phyloP scores from a whole-genome alignment of 2,888 invertebrate species.

The Synergus laeviventris region DNA sequence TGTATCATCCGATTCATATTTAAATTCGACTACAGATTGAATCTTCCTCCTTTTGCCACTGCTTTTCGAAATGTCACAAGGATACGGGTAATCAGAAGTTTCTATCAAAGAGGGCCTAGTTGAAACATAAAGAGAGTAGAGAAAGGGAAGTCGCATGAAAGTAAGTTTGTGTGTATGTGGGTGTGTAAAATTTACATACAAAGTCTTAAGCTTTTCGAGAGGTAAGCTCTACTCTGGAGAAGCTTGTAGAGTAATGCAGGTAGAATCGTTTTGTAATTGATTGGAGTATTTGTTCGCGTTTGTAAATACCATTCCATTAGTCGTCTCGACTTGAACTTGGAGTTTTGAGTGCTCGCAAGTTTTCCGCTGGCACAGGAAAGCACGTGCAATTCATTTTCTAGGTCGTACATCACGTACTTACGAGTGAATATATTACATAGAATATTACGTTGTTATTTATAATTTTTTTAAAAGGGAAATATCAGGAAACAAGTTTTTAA shows the following conservation, averaged over 20 bases:
- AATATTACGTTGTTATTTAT: neutral
- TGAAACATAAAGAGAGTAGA: neutral
- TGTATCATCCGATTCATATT: conserved; percentile 54
- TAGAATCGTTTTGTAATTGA: conserved; percentile 70
- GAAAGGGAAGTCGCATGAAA: neutral
- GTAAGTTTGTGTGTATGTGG: neutral
- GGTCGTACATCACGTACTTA: neutral
- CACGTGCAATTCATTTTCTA: neutral
- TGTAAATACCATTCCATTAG: conserved; percentile 70
- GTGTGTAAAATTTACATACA: neutral
- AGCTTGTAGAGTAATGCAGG: neutral
- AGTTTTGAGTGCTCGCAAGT: neutral
- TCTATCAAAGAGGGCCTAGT: conserved; percentile 1
- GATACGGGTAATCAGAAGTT: conserved; percentile 75
- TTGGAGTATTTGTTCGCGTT: conserved; percentile 69
- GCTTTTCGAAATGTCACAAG: conserved; percentile 57
- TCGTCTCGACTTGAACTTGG: conserved; percentile 39
- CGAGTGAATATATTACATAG: neutral
- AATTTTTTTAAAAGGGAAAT: no score
- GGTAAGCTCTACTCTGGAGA: neutral
- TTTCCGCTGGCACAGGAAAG: neutral
- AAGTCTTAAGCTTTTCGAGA: neutral
- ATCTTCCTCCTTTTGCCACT: conserved; percentile 34
- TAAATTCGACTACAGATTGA: conserved; percentile 36
- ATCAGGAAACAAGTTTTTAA: no score